Evolutionary conservation across 2,113 vertebrate genomes (phyloP).

Genomic region (Cephalopholis sonnerati): DNA sequence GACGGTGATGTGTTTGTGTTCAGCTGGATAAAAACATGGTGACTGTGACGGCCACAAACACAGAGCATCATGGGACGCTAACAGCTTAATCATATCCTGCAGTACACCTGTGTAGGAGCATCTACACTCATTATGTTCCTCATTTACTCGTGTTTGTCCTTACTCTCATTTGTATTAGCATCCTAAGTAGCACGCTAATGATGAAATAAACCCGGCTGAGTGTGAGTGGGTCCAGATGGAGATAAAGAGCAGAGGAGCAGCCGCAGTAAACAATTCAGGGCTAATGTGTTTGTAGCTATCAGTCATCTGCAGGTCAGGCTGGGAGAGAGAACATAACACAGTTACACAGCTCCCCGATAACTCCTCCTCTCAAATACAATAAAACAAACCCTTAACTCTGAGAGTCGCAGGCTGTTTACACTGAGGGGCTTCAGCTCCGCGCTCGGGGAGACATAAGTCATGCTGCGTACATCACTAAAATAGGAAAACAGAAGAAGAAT

Average conservation of each 20-base stretch:
- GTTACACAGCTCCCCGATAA: too few species aligned
- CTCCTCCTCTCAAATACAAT: neutral
- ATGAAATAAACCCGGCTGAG: neutral
- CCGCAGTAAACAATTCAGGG: neutral
- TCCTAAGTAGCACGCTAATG: neutral
- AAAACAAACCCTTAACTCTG: neutral
- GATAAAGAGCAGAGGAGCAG: neutral
- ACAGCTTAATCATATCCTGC: neutral
- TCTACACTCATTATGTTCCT: neutral
- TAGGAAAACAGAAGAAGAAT: too few species aligned
- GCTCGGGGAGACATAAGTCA: too few species aligned
- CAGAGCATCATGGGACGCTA: neutral
- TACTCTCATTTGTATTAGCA: neutral
- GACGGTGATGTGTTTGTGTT: too few species aligned
- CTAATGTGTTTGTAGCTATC: conserved; percentile 19
- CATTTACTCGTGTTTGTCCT: neutral
- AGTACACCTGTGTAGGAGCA: neutral
- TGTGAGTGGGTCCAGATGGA: neutral
- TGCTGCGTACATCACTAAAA: too few species aligned
- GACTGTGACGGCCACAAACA: neutral
- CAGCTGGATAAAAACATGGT: too few species aligned
- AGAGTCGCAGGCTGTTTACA: too few species aligned
- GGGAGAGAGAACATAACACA: neutral
- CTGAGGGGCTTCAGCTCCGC: too few species aligned
- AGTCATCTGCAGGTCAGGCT: neutral